phyloP scores from a whole-genome alignment of 2,113 vertebrate genomes.

The Oryzias curvinotus region DNA sequence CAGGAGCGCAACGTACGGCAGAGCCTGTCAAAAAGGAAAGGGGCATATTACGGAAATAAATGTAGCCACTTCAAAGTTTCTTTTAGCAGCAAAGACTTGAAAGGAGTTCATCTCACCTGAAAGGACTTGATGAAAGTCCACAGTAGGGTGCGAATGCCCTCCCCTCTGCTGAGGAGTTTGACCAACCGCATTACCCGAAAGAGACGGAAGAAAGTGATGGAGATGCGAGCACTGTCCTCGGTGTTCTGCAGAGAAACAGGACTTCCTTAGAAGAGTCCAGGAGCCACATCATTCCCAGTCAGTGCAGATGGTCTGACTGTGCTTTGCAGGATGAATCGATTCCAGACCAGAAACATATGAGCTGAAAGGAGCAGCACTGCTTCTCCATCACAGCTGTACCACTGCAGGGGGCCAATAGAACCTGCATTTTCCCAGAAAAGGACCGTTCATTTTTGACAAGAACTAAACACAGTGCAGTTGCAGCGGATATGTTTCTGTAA shows the following conservation, averaged over 20 bases:
- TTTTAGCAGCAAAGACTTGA: not conserved
- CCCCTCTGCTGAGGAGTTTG: conserved; percentile 96
- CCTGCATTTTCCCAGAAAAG: no score
- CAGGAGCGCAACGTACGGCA: conserved; percentile 95
- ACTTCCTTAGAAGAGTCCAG: conserved; percentile 70
- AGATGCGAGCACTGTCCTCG: conserved; percentile 97
- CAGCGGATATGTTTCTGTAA: conserved; percentile 64
- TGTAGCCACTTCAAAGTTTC: not conserved
- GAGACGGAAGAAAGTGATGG: conserved; percentile 99
- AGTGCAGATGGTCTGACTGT: conserved; percentile 61
- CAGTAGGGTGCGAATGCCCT: conserved; percentile 95
- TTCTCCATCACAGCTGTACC: conserved; percentile 6
- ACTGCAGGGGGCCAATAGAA: not conserved
- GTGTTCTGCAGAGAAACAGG: conserved; percentile 85
- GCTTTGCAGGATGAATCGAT: conserved; percentile 55
- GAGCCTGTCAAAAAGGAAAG: conserved; percentile 77
- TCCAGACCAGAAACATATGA: conserved; percentile 58
- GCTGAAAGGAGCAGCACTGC: conserved; percentile 44
- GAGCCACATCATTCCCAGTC: not conserved
- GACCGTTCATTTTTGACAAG: no score
- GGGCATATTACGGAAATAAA: not conserved
- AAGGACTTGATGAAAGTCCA: conserved; percentile 99
- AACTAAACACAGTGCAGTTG: conserved; percentile 32
- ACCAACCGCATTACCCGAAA: conserved; percentile 99
- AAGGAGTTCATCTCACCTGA: conserved; percentile 81